Evolutionary conservation across 92 coral and sea anemone genomes (phyloP).

Genomic region (Metridium senile): DNA sequence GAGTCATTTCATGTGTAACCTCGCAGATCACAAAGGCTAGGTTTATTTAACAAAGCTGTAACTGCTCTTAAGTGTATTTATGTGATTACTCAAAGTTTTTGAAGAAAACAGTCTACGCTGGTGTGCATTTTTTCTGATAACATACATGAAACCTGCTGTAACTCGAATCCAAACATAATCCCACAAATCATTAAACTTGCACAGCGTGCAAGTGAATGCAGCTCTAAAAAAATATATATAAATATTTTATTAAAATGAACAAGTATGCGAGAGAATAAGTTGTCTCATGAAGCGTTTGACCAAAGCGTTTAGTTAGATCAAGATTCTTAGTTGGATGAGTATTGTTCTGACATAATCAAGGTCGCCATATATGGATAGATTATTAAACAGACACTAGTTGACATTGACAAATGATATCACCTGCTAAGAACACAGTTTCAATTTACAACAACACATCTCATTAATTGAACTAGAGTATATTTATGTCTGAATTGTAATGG

Average conservation of each 20-base stretch:
- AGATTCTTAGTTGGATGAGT: background rate
- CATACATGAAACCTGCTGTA: background rate
- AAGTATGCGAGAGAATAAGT: background rate
- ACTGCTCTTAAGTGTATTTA: too few species aligned
- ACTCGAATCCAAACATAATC: too few species aligned
- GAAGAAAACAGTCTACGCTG: too few species aligned
- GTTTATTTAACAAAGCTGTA: too few species aligned
- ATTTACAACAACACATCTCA: background rate
- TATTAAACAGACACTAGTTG: background rate
- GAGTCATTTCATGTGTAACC: too few species aligned
- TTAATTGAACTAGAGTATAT: background rate
- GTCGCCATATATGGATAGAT: conserved; percentile 4
- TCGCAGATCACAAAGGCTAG: too few species aligned
- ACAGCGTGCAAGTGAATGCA: background rate
- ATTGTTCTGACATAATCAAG: background rate
- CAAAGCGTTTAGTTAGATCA: conserved; percentile 13
- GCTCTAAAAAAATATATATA: background rate
- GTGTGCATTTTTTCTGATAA: background rate
- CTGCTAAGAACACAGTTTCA: background rate
- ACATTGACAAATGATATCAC: conserved; percentile 8
- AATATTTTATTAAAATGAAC: background rate
- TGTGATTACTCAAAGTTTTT: too few species aligned
- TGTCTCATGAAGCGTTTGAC: conserved; percentile 12
- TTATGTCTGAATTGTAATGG: background rate
- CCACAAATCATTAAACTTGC: too few species aligned